Conservation (phyloP, 2,888 invertebrate genomes). For the Nomada ruficornis region DNA sequence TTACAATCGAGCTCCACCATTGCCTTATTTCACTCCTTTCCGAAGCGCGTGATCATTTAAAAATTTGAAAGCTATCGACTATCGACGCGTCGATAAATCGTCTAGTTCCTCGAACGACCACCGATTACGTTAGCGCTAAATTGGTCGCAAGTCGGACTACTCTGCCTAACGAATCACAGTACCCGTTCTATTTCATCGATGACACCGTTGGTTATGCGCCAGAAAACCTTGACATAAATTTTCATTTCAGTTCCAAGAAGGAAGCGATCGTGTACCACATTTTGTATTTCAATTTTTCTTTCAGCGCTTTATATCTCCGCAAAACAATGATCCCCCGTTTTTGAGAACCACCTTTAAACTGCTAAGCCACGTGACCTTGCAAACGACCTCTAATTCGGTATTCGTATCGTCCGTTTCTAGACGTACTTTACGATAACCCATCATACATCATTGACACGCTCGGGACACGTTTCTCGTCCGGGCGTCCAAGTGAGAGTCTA, state of each 20-base stretch:
- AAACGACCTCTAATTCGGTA: slow-evolving; percentile 80
- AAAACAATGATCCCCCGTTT: slow-evolving; percentile 17
- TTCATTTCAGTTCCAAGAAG: background rate
- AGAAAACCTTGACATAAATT: slow-evolving; percentile 29
- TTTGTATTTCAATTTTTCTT: background rate
- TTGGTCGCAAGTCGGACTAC: slow-evolving; percentile 13
- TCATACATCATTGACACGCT: slow-evolving; percentile 39
- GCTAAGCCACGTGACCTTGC: slow-evolving; percentile 81
- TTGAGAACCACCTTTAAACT: slow-evolving; percentile 43
- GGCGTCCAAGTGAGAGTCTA: slow-evolving; percentile 21
- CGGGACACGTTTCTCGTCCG: slow-evolving; percentile 21
- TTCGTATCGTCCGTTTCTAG: slow-evolving; percentile 57
- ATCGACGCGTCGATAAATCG: slow-evolving; percentile 12
- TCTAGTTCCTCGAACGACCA: background rate
- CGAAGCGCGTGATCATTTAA: background rate
- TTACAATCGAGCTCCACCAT: background rate
- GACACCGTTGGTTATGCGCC: slow-evolving; percentile 29
- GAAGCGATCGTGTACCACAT: background rate
- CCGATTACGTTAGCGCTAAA: slow-evolving; percentile 14
- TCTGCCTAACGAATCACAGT: slow-evolving; percentile 17
- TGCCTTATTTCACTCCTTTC: no score
- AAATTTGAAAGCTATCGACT: background rate
- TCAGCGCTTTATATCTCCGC: background rate
- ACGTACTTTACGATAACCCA: slow-evolving; percentile 45
- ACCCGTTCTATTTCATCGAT: slow-evolving; percentile 37